Base-by-base conservation (phyloP, 2,113 vertebrate genomes). In the Marmota monax region DNA sequence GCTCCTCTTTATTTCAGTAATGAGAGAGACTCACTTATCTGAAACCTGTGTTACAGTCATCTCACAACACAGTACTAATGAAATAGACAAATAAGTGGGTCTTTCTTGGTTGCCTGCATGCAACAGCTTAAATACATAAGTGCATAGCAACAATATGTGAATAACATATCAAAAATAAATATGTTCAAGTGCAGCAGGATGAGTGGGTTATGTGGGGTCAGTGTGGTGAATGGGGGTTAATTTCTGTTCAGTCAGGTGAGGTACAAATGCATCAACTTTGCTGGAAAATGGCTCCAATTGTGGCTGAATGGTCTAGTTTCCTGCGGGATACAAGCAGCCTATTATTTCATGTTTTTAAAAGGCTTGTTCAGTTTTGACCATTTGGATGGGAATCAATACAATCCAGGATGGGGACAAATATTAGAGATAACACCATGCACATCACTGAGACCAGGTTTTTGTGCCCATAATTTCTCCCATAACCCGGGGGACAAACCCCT, bases 271-370 rank as follows among this genome's bases (percentile, higher is more conserved):
- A 94, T 96, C 92, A 95, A 84, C 86, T 90, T 96, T 96, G 94
- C 84, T 96, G 92, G 96, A 97, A 97, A 97, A 97, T 97, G n/a
- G 82, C 74, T 96, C 79, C 92, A 93, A 88, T 92, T 97, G 93
- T 92, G 72, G 39, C 93, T 69, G 56, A 97, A 85, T 93, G 77
- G 83, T 96, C 83, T 85, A 78, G 94, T 92, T 95, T 97, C 92
- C 92, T 97, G 92, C 14, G 2, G 92, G 94, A 96, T 89, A 77
- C 61, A 84, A 92, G 89, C 61, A 93, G 89, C 69, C 94, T 97
- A 82, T 95, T 96, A 97, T 97, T 96, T 95, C 90, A 65, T 80
- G 86, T 74, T 96, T 45, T 97, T 95, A 86, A 97, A 97, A 96
- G 89, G 37, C 92, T 96, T 90, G 70, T 91, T 96, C 87, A 77